A percentile compares a stretch with the other conserved stretches of the same genome.
These are phyloP conservation scores for Harpalus rubripes DNA, from an alignment of 2,888 invertebrate genomes.

Conservation along the genomic window DNA sequence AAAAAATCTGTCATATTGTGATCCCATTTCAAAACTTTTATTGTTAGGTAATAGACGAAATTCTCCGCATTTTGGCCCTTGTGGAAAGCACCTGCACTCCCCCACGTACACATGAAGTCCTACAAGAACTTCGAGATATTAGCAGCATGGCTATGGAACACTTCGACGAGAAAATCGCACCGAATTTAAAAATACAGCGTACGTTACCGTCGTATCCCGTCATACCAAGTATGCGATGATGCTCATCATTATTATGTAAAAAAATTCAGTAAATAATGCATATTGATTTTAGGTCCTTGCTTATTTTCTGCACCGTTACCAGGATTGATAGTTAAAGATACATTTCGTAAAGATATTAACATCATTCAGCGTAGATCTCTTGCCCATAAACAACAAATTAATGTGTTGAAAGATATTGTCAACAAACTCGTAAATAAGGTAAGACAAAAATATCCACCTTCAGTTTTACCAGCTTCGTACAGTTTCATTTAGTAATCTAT, in stretches of 20 bases:
- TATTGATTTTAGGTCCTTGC: conserved; percentile 48
- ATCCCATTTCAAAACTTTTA: no score
- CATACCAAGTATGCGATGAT: conserved; percentile 47
- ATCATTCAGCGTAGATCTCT: conserved; percentile 66
- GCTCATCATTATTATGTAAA: background rate
- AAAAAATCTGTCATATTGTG: no score
- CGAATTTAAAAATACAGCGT: conserved; percentile 74
- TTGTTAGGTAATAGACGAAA: conserved; percentile 94
- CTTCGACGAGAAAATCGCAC: conserved; percentile 93
- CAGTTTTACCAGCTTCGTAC: background rate
- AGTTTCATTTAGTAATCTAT: no score
- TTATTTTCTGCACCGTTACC: conserved; percentile 53
- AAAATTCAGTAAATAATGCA: background rate
- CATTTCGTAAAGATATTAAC: conserved; percentile 67
- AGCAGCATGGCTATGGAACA: conserved; percentile 98
- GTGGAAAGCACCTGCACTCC: conserved; percentile 84
- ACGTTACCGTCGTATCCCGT: conserved; percentile 23
- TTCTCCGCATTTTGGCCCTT: conserved; percentile 85
- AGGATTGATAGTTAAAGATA: conserved; percentile 59
- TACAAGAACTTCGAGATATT: conserved; percentile 94
- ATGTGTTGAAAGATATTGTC: conserved; percentile 74
- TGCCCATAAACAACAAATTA: conserved; percentile 73
- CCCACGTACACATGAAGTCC: conserved; percentile 86
- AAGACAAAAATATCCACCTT: conserved; percentile 46
- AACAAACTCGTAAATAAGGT: conserved; percentile 75